Evolutionary conservation across 2,888 invertebrate genomes (phyloP).

Genomic region (Cerceris rybyensis): DNA sequence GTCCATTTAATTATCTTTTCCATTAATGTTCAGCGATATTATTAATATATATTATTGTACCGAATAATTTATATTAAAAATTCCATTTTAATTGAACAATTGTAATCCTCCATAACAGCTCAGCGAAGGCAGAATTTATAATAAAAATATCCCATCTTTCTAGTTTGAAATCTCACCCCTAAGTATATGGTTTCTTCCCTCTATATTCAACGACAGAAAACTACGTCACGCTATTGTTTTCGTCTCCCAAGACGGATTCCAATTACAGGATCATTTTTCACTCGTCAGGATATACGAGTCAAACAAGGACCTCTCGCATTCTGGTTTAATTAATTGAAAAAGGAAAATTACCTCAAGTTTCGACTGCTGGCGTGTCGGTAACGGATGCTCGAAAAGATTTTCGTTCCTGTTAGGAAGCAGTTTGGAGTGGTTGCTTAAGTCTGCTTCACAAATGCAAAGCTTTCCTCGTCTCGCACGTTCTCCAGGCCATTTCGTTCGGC

Average conservation of each 20-base stretch:
- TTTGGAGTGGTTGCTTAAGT: slow-evolving; percentile 62
- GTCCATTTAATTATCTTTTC: too few relatives aligned
- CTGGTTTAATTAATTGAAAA: slow-evolving; percentile 60
- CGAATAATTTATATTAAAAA: too few relatives aligned
- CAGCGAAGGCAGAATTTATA: background rate
- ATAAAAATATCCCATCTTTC: too few relatives aligned
- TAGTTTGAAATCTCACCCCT: too few relatives aligned
- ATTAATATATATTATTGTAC: too few relatives aligned
- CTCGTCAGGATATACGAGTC: background rate
- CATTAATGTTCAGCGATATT: too few relatives aligned
- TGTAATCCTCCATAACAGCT: background rate
- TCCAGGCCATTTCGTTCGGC: slow-evolving; percentile 29
- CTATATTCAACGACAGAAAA: background rate
- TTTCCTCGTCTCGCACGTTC: slow-evolving; percentile 31
- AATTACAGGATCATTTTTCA: slow-evolving; percentile 37
- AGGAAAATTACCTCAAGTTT: slow-evolving; percentile 21
- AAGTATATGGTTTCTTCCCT: background rate
- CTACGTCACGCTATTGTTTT: background rate
- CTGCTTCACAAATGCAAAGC: slow-evolving; percentile 51
- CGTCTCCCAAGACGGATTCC: slow-evolving; percentile 1
- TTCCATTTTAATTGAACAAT: background rate
- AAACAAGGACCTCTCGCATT: background rate
- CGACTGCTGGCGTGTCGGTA: slow-evolving; percentile 6
- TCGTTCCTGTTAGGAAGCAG: slow-evolving; percentile 62
- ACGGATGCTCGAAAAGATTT: slow-evolving; percentile 58